Percentiles rank a stretch among this genome's conserved stretches.
These are phyloP conservation scores for Cheilinus undulatus DNA, from an alignment of 2,113 vertebrate species.

Conservation along the genomic window DNA sequence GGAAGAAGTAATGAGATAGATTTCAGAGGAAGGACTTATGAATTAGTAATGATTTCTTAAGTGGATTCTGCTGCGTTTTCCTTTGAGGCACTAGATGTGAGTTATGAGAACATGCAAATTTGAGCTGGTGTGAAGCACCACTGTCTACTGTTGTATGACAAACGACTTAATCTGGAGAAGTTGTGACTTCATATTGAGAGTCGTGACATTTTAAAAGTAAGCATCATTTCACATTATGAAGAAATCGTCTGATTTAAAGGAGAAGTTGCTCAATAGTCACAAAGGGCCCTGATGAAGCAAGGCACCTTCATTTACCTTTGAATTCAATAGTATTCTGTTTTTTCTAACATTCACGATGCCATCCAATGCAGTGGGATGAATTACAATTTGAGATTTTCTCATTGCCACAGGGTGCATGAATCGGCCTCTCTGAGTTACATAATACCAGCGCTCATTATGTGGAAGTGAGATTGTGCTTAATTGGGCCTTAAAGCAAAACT, in stretches of 20 bases:
- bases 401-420: constrained; percentile 16
- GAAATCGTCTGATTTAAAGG: constrained; percentile 6
- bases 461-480: constrained; percentile 34
- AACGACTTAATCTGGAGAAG: constrained; percentile 59
- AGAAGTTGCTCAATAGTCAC: constrained; percentile 5
- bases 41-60: constrained; percentile 76
- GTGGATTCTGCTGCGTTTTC: constrained; percentile 67
- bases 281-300: constrained; percentile 46
- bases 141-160: constrained; percentile 58
- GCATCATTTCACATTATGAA: constrained; percentile 1
- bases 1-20: constrained; percentile 58
- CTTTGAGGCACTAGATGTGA: constrained; percentile 58
- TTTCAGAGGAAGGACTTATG: constrained; percentile 62
- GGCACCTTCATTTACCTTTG: constrained; percentile 28
- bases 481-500: constrained; percentile 53
- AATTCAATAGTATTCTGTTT: constrained; percentile 11
- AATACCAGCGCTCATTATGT: constrained; percentile 39
- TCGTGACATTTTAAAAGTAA: constrained; percentile 36
- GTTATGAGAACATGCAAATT: constrained; percentile 77
- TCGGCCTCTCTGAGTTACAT: constrained; percentile 32
- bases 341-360: constrained; percentile 20
- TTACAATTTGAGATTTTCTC: constrained; percentile 11
- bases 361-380: constrained; percentile 6
- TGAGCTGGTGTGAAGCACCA: constrained; percentile 28
- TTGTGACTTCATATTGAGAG: constrained; percentile 29